A percentile compares a stretch with the other conserved stretches of the same genome.
These are phyloP conservation scores for Dolomedes plantarius DNA, from an alignment of 2,888 invertebrate genomes.

Conservation along the genomic window DNA sequence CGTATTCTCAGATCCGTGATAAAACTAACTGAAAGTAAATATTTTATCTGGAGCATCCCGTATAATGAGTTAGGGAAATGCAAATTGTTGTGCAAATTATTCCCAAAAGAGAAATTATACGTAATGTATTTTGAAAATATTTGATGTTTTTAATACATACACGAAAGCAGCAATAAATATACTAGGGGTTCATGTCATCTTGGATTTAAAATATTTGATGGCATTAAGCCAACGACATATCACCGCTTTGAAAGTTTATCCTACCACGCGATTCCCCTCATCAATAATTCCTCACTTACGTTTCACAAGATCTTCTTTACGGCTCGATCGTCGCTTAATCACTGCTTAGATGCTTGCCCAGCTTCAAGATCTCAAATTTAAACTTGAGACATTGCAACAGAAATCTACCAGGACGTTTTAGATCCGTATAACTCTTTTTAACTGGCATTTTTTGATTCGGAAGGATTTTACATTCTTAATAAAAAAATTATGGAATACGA, in stretches of 20 bases:
- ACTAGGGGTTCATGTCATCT: neutral
- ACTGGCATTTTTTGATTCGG: no score
- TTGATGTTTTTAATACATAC: slow-evolving; percentile 10
- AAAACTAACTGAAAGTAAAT: slow-evolving; percentile 13
- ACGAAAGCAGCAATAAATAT: neutral
- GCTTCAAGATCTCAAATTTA: neutral
- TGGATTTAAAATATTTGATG: slow-evolving; percentile 3
- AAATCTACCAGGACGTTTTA: no score
- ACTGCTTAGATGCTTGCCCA: neutral
- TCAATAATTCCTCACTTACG: neutral
- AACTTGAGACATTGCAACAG: neutral
- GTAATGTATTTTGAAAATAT: slow-evolving; percentile 9
- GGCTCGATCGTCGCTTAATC: neutral
- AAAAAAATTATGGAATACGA: no score
- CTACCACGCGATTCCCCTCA: neutral
- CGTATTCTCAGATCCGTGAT: neutral
- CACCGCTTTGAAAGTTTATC: neutral
- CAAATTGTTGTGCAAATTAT: slow-evolving; percentile 17
- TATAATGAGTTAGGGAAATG: neutral
- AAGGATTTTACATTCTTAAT: no score
- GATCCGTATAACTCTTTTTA: no score
- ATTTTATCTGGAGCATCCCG: slow-evolving; percentile 10
- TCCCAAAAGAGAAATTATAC: neutral
- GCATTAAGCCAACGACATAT: slow-evolving; percentile 2
- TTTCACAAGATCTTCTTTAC: neutral